Evolutionary conservation across 2,797 vertebrate species (phyloP).

Genomic region (Antennarius maculatus): DNA sequence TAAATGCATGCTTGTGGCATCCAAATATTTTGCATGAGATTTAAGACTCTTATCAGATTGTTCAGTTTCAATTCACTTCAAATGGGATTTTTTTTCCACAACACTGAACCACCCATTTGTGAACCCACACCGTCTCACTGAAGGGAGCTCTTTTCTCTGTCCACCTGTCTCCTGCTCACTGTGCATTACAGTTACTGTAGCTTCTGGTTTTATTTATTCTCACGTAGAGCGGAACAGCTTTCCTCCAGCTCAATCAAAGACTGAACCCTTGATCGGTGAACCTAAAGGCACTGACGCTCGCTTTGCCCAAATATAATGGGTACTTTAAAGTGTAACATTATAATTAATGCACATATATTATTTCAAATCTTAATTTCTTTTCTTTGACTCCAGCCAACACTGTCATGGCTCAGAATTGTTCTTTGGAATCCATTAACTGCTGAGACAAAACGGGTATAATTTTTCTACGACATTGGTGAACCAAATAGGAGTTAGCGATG

Average conservation of each 20-base stretch:
- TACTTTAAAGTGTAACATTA: conserved; percentile 32
- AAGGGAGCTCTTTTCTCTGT: conserved; percentile 64
- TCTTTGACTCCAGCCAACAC: conserved; percentile 30
- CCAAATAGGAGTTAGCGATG: conserved; percentile 72
- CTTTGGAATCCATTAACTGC: conserved; percentile 51
- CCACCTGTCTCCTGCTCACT: conserved; percentile 66
- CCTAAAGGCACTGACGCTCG: conserved; percentile 60
- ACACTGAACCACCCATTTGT: conserved; percentile 49
- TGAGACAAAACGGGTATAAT: conserved; percentile 74
- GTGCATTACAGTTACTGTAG: conserved; percentile 41
- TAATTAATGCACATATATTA: no score
- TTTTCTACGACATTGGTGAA: conserved; percentile 70
- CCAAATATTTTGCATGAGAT: conserved; percentile 82
- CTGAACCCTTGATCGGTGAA: conserved; percentile 43
- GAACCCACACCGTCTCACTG: conserved; percentile 63
- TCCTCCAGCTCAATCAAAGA: conserved; percentile 41
- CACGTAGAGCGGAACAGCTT: conserved; percentile 20
- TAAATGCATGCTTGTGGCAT: conserved; percentile 83
- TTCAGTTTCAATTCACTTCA: conserved; percentile 69
- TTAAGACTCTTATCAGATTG: conserved; percentile 74
- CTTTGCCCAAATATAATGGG: conserved; percentile 53
- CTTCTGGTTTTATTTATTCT: conserved; percentile 65
- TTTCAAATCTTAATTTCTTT: conserved; percentile 11
- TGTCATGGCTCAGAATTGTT: conserved; percentile 41
- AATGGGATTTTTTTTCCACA: conserved; percentile 30